phyloP scores from a whole-genome alignment of 2,888 invertebrate genomes.

The Sabellastarte sp. region DNA sequence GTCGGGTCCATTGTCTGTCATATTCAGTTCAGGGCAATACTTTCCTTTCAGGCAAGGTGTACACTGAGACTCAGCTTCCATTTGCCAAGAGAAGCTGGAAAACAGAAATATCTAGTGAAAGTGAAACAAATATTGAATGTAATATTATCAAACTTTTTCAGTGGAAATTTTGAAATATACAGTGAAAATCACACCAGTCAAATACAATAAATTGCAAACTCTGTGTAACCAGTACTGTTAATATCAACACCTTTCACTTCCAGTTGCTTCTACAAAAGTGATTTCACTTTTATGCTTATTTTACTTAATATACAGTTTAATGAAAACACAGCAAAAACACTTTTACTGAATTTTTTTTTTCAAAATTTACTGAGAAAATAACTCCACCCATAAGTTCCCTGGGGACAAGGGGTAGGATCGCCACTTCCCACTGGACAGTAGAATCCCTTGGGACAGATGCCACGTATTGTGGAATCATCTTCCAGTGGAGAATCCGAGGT shows the following conservation, averaged over 20 bases:
- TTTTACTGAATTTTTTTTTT: too few species aligned
- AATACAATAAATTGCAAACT: too few species aligned
- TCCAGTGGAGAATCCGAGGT: constrained; percentile 38
- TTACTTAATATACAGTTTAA: too few species aligned
- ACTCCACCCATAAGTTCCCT: constrained; percentile 41
- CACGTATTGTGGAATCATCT: constrained; percentile 38
- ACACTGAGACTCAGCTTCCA: constrained; percentile 29
- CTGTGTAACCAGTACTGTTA: too few species aligned
- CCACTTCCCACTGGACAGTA: constrained; percentile 46
- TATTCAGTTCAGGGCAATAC: constrained; percentile 47
- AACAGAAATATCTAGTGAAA: background rate
- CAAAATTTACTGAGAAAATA: too few species aligned
- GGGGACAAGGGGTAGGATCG: constrained; percentile 42
- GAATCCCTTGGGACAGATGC: constrained; percentile 48
- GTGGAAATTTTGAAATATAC: background rate
- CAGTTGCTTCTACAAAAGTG: too few species aligned
- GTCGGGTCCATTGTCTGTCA: constrained; percentile 38
- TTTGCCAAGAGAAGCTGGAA: constrained; percentile 19
- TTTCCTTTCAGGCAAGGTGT: constrained; percentile 42
- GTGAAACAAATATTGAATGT: background rate
- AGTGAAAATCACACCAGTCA: too few species aligned
- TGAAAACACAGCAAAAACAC: too few species aligned
- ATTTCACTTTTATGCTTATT: too few species aligned
- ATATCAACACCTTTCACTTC: too few species aligned
- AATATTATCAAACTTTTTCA: background rate